Base-by-base conservation (phyloP, 2,888 invertebrate genomes). In the Caenorhabditis wallacei region DNA sequence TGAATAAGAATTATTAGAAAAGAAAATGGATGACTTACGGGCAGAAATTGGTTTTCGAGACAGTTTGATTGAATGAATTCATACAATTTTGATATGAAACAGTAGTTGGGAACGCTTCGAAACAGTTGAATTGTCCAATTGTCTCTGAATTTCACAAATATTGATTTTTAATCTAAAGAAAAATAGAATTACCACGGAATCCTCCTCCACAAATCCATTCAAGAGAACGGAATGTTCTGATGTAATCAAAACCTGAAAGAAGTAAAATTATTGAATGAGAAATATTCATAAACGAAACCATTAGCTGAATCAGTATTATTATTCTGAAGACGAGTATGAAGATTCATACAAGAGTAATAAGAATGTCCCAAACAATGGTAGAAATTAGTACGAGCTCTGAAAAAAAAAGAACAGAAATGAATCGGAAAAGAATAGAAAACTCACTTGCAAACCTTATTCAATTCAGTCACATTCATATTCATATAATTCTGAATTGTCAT, bases 181-280 rank as follows among this genome's bases (percentile, higher is more conserved):
- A 30, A n/a, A n/a, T 35, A 57, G 2, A n/a, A 35, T 54, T 13
- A 85, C 87, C 82, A n/a, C 80, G 70, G 71, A 86, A 89, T 71
- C 89, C 89, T 20, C 86, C 88, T 63, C 81, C 87, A 80, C 89
- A 89, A 46, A 82, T 78, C 79, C 82, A 88, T 48, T 87, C 87
- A 66, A 88, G 79, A n/a, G 84, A 80, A 59, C 81, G 76, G 84
- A 82, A 87, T n/a, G 87, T 85, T 70, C 88, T 63, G 53, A 86
- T 82, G 74, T 88, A 88, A 71, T 85, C 85, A 75, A 85, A 87
- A 11, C 84, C 88, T 85, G 35, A n/a, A 43, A 61, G 16, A 40
- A 26, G 71, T 75, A 78, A 82, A 85, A 24, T n/a, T 46, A 46
- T 37, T 18, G 13, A 11, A 22, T 7, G 10, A 40, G 8, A 8